A percentile compares a stretch with the other conserved stretches of the same genome.
phyloP scores from a whole-genome alignment of 2,113 vertebrate genomes.

The Geothlypis trichas region DNA sequence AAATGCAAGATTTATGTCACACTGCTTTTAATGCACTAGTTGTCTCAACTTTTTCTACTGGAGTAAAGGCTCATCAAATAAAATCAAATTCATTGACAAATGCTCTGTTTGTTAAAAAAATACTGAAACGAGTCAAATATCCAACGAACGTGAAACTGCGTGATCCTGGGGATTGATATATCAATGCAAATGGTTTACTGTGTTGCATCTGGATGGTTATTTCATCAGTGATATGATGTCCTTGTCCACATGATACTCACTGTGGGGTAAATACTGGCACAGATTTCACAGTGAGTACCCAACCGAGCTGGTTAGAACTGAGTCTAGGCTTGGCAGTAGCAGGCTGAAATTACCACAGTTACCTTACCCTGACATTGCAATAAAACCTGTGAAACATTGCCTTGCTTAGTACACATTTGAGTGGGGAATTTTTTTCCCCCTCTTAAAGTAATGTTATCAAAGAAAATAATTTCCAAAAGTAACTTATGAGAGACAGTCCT shows the following conservation, averaged over 20 bases:
- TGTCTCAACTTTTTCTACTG: neutral
- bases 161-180: neutral
- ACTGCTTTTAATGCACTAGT: neutral
- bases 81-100: neutral
- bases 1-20: neutral
- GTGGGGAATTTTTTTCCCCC: fast-evolving
- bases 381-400: neutral
- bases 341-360: neutral
- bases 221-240: neutral
- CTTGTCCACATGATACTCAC: neutral
- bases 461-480: neutral
- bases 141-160: neutral
- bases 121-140: neutral
- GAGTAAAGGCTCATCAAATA: neutral
- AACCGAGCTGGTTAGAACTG: neutral
- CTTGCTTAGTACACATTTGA: neutral
- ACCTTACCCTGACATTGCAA: neutral
- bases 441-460: neutral
- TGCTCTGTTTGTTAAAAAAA: neutral
- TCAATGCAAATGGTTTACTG: neutral
- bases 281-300: neutral
- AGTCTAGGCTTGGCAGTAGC: neutral
- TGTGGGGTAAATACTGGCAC: fast-evolving
- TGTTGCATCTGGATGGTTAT: neutral
- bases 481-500: neutral